Percentiles rank a stretch among this genome's conserved stretches.
These are phyloP conservation scores for Leptopilina drosophilae DNA, from an alignment of 2,888 invertebrate species.

Conservation along the genomic window DNA sequence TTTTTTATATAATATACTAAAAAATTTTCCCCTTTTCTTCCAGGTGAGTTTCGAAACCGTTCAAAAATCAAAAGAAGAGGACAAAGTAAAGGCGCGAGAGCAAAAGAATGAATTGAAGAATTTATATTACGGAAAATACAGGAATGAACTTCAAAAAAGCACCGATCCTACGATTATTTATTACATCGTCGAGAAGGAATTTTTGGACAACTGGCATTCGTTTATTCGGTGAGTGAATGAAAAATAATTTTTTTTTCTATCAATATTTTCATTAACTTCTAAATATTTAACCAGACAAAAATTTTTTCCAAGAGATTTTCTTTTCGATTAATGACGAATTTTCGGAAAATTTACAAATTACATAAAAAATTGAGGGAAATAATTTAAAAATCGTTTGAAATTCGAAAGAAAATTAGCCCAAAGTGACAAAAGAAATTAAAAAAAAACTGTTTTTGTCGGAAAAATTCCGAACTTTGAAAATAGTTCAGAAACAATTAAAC, in stretches of 20 bases:
- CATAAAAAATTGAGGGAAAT: no score
- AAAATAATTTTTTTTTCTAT: slow-evolving; percentile 5
- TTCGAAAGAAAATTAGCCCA: no score
- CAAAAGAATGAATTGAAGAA: slow-evolving; percentile 70
- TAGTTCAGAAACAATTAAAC: not conserved
- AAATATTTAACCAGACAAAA: no score
- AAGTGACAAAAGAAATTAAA: not conserved
- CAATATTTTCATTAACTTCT: no score
- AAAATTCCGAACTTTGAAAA: not conserved
- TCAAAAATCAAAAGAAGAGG: slow-evolving; percentile 70
- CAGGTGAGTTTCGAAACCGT: slow-evolving; percentile 69
- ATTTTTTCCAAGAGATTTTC: no score
- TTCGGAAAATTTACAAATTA: no score
- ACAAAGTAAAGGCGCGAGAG: slow-evolving; percentile 71
- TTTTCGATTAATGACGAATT: no score
- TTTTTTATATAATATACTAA: not conserved
- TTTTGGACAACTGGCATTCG: slow-evolving; percentile 71
- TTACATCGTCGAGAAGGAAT: slow-evolving; percentile 71
- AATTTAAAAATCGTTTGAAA: no score
- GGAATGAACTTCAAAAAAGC: slow-evolving; percentile 66
- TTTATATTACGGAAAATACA: slow-evolving; percentile 68
- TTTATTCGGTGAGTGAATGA: slow-evolving; percentile 71
- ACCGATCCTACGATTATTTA: slow-evolving; percentile 56
- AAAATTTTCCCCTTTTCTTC: slow-evolving; percentile 28
- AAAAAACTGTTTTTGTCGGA: not conserved